phyloP scores from a whole-genome alignment of 2,113 vertebrate genomes.

The Myodes glareolus region DNA sequence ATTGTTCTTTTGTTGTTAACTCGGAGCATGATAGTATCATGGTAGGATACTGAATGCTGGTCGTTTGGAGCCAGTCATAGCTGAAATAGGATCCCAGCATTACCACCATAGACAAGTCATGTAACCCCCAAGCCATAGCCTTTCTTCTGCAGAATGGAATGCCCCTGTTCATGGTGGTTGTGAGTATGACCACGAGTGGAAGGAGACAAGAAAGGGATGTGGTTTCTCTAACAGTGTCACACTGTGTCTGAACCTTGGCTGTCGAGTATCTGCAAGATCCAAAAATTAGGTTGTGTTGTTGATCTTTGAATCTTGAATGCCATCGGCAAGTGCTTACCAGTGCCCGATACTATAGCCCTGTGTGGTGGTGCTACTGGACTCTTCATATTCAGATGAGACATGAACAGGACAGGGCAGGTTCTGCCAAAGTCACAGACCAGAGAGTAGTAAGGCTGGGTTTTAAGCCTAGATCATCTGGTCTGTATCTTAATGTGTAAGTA shows the following conservation, averaged over 20 bases:
- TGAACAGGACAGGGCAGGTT: neutral
- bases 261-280: neutral
- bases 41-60: neutral
- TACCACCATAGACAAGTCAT: neutral
- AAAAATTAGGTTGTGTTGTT: neutral
- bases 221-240: neutral
- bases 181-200: neutral
- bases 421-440: neutral
- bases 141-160: constrained; percentile 29
- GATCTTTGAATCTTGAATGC: neutral
- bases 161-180: neutral
- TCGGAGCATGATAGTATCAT: neutral
- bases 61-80: neutral
- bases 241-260: neutral
- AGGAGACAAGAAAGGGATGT: neutral
- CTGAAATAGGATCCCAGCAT: neutral
- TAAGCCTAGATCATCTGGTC: no score
- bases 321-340: neutral
- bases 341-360: neutral
- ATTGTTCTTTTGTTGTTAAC: constrained; percentile 23
- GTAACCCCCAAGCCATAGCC: neutral
- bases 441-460: neutral
- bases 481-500: neutral
- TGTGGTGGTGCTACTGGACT: neutral
- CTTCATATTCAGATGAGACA: neutral